These are phyloP conservation scores for Drosophila littoralis DNA, from an alignment of 1,140 invertebrate genomes.

Conservation along the genomic window DNA sequence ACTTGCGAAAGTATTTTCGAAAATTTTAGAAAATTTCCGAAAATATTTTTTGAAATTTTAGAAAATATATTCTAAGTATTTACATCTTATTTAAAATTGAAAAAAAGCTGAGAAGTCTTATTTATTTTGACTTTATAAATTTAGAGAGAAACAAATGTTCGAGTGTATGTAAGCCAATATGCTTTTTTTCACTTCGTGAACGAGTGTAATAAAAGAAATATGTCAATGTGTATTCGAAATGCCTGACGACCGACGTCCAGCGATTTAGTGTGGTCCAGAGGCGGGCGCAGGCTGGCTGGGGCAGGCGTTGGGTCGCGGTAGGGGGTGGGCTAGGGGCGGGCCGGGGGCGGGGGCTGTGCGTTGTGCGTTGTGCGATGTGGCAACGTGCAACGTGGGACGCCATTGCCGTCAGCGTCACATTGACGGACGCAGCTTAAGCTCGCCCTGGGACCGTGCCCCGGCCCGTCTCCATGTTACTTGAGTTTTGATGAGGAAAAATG, in stretches of 20 bases:
- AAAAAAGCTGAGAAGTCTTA: too few species aligned
- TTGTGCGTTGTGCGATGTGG: neutral
- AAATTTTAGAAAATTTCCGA: too few species aligned
- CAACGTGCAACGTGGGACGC: conserved; percentile 64
- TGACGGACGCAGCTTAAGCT: conserved; percentile 66
- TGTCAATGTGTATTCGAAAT: conserved; percentile 81
- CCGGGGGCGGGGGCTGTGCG: neutral
- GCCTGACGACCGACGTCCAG: conserved; percentile 58
- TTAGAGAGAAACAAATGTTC: too few species aligned
- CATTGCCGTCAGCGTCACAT: conserved; percentile 66
- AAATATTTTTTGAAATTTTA: too few species aligned
- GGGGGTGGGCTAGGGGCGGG: neutral
- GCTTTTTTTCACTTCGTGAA: too few species aligned
- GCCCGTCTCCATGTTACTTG: conserved; percentile 45
- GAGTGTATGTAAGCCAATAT: too few species aligned
- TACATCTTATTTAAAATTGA: too few species aligned
- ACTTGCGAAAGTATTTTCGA: too few species aligned
- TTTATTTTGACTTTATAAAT: too few species aligned
- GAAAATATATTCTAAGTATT: too few species aligned
- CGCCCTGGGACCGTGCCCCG: neutral
- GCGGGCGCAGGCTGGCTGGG: neutral
- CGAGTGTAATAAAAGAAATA: conserved; percentile 70
- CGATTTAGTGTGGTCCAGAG: conserved; percentile 61
- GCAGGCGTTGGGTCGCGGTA: neutral
- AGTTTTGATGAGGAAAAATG: conserved; percentile 81